Evolutionary conservation across 2,113 vertebrate genomes (phyloP).

Genomic region (Crotalus viridis): DNA sequence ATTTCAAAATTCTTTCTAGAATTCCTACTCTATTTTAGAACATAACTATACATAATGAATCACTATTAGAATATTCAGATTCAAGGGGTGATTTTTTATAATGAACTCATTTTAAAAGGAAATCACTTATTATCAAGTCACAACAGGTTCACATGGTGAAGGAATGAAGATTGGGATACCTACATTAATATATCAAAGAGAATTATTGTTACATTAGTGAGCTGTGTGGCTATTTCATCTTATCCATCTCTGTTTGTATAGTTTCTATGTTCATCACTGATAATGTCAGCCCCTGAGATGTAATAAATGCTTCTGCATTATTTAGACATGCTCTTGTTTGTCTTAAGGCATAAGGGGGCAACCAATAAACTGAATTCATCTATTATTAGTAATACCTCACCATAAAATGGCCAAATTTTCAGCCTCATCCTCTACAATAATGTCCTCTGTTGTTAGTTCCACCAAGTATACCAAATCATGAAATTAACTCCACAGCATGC

Average conservation of each 20-base stretch:
- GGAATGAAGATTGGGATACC: background rate
- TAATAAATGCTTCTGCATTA: background rate
- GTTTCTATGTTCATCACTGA: background rate
- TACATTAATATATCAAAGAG: background rate
- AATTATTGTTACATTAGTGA: background rate
- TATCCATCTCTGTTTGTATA: background rate
- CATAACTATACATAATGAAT: conserved; percentile 15
- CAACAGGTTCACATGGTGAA: background rate
- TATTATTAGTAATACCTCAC: background rate
- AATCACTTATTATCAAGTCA: background rate
- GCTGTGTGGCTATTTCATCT: background rate
- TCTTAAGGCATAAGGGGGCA: background rate
- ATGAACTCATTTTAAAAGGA: background rate
- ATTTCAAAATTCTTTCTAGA: conserved; percentile 13
- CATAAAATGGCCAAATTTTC: background rate
- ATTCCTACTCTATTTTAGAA: background rate
- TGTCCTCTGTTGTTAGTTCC: background rate
- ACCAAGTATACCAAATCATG: background rate
- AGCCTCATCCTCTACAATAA: background rate
- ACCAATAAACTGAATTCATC: background rate
- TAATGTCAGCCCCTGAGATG: background rate
- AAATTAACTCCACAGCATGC: background rate
- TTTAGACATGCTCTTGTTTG: background rate
- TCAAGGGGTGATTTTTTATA: background rate
- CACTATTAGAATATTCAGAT: background rate